A percentile compares a stretch with the other conserved stretches of the same genome.
These are phyloP conservation scores for Acleris literana DNA, from an alignment of 2,888 invertebrate genomes.

Conservation along the genomic window DNA sequence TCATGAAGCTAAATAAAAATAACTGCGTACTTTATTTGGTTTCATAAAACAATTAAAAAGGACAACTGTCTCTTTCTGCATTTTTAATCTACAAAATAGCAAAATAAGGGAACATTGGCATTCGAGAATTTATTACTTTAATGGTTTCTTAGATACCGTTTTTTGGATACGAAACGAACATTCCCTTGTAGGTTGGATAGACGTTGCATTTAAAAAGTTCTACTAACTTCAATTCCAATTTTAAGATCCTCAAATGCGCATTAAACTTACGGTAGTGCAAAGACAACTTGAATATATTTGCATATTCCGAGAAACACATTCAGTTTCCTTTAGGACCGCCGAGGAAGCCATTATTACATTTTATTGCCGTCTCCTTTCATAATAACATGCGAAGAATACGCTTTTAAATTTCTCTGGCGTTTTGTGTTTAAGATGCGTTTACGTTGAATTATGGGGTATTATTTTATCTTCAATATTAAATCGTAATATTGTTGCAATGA, in stretches of 20 bases:
- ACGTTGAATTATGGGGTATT: slow-evolving; percentile 4
- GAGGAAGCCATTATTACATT: slow-evolving; percentile 36
- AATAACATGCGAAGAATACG: slow-evolving; percentile 35
- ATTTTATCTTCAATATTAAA: too few relatives aligned
- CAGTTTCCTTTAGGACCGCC: slow-evolving; percentile 23
- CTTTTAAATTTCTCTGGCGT: slow-evolving; percentile 27
- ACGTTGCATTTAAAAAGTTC: background rate
- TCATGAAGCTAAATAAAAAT: too few relatives aligned
- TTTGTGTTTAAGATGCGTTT: slow-evolving; percentile 23
- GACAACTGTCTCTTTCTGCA: too few relatives aligned
- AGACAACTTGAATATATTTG: slow-evolving; percentile 36
- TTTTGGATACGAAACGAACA: too few relatives aligned
- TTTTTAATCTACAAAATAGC: too few relatives aligned
- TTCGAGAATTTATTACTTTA: too few relatives aligned
- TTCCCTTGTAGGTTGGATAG: too few relatives aligned
- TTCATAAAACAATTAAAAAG: too few relatives aligned
- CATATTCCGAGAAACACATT: slow-evolving; percentile 29
- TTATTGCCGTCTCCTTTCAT: slow-evolving; percentile 36
- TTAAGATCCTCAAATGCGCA: slow-evolving; percentile 22
- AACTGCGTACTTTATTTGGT: too few relatives aligned
- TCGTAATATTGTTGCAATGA: too few relatives aligned
- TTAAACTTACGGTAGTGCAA: slow-evolving; percentile 30
- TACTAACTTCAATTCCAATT: slow-evolving; percentile 13
- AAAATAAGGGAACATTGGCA: too few relatives aligned
- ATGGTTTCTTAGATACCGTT: too few relatives aligned